These are phyloP conservation scores for Eulacestoma nigropectus DNA, from an alignment of 2,113 vertebrate genomes.

Conservation along the genomic window DNA sequence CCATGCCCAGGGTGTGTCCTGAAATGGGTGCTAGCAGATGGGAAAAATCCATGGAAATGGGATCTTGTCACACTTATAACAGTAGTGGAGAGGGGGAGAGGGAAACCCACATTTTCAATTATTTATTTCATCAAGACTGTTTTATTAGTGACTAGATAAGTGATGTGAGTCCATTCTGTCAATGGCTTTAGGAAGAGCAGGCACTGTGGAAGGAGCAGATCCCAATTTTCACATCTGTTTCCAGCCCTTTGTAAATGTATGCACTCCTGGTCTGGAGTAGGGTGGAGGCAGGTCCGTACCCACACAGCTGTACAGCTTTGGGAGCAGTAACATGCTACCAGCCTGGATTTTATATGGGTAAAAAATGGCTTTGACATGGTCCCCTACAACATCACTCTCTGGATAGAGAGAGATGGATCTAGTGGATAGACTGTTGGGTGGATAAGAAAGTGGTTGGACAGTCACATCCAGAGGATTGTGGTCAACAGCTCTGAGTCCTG, in stretches of 20 bases:
- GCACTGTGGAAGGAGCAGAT: neutral
- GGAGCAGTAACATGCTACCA: fast-evolving
- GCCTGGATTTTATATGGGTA: neutral
- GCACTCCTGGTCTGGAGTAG: neutral
- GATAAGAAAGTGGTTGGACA: neutral
- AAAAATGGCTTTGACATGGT: neutral
- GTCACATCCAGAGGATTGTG: neutral
- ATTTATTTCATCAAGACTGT: neutral
- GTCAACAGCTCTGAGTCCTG: neutral
- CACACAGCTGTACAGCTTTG: fast-evolving
- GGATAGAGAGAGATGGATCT: neutral
- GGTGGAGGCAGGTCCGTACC: fast-evolving
- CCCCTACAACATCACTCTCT: neutral
- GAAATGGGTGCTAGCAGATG: neutral
- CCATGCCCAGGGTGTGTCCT: neutral
- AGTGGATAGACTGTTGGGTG: neutral
- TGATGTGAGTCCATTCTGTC: neutral
- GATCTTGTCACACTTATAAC: neutral
- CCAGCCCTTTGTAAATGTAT: neutral
- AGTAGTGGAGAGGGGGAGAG: neutral
- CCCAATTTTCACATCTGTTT: neutral
- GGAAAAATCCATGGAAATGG: neutral
- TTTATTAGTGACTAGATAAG: neutral
- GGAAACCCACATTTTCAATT: neutral
- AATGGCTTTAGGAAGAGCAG: neutral